Evolutionary conservation across 2,888 invertebrate genomes (phyloP).

Genomic region (Aspidapion aeneum): DNA sequence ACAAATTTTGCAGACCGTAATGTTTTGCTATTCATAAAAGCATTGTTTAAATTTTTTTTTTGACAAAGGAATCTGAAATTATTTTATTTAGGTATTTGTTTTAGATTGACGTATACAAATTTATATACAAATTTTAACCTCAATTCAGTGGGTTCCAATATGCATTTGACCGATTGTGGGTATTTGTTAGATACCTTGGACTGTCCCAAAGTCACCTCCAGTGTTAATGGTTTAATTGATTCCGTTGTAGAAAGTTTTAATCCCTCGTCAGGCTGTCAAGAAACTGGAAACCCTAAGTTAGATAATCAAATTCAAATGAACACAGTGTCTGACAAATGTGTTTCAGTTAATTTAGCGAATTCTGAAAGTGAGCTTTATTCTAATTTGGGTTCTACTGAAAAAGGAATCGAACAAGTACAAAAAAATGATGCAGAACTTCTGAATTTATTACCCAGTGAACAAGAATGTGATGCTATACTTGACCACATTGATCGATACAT

Average conservation of each 20-base stretch:
- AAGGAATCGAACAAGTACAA: not conserved
- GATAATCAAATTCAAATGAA: not conserved
- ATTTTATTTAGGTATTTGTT: not conserved
- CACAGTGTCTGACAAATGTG: not conserved
- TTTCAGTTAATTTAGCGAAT: not conserved
- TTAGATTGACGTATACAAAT: not conserved
- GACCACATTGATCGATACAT: slow-evolving; percentile 43
- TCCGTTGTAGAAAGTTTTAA: slow-evolving; percentile 34
- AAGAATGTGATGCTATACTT: slow-evolving; percentile 42
- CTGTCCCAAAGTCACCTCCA: slow-evolving; percentile 26
- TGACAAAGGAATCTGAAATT: too few relatives aligned
- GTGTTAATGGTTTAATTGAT: slow-evolving; percentile 13
- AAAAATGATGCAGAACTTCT: slow-evolving; percentile 41
- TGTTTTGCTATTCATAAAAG: too few relatives aligned
- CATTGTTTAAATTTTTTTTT: too few relatives aligned
- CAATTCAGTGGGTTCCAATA: slow-evolving; percentile 23
- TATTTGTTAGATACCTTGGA: slow-evolving; percentile 37
- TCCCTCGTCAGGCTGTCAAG: not conserved
- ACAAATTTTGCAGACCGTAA: too few relatives aligned
- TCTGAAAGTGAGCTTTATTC: not conserved
- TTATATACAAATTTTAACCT: slow-evolving; percentile 34
- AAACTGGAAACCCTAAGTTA: not conserved
- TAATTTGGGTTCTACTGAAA: not conserved
- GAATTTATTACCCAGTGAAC: slow-evolving; percentile 42
- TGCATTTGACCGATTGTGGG: slow-evolving; percentile 29